These are phyloP conservation scores for Trididemnum nubilum DNA, from an alignment of 23 tunicate species.

Conservation along the genomic window DNA sequence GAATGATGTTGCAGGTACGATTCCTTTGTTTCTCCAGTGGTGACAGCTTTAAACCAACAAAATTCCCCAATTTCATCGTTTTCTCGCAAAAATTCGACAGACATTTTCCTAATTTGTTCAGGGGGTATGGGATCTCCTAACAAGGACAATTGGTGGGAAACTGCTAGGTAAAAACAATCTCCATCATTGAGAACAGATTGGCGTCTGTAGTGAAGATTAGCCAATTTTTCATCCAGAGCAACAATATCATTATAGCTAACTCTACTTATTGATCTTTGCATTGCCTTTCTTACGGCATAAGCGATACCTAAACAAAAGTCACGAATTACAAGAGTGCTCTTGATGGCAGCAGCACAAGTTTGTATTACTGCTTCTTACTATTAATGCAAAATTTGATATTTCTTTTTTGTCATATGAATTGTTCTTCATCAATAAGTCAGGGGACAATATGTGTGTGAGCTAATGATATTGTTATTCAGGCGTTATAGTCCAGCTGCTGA, in stretches of 20 bases:
- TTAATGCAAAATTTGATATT: too few species aligned
- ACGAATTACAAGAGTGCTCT: too few species aligned
- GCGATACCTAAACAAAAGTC: too few species aligned
- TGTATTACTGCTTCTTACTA: too few species aligned
- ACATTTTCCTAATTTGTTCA: constrained; percentile 5
- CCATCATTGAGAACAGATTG: constrained; percentile 47
- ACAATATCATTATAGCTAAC: constrained; percentile 27
- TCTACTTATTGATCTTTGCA: neutral
- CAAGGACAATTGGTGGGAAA: constrained; percentile 52
- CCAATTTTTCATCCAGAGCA: constrained; percentile 5
- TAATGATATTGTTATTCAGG: too few species aligned
- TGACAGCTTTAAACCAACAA: constrained; percentile 27
- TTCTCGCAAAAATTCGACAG: constrained; percentile 32
- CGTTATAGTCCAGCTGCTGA: too few species aligned
- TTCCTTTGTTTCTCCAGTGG: constrained; percentile 19
- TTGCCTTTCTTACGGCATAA: too few species aligned
- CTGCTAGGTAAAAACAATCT: constrained; percentile 66
- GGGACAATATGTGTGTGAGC: too few species aligned
- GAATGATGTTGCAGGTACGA: constrained; percentile 46
- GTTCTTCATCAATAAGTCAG: too few species aligned
- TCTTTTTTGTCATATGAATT: too few species aligned
- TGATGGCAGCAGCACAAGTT: too few species aligned
- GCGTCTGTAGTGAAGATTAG: neutral
- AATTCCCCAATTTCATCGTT: constrained; percentile 24
- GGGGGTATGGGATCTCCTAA: neutral